Evolutionary conservation across 2,113 vertebrate species (phyloP), one percentile per base, ranked within the genome.

Genomic region (Crotalus viridis): DNA sequence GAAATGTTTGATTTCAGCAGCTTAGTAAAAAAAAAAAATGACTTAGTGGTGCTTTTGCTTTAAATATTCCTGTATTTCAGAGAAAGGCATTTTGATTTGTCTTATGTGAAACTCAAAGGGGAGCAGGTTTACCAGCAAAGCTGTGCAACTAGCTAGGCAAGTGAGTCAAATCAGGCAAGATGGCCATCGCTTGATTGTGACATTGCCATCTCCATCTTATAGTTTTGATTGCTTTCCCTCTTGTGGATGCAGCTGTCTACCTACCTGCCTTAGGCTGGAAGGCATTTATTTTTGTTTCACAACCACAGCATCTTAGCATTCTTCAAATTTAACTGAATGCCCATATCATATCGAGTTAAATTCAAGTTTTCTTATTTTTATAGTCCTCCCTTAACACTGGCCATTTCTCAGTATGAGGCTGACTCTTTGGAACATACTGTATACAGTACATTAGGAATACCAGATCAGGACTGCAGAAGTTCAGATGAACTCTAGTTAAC

Each of bases 351-450:
- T n/a, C 39, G 90, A 89, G 55, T 61, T 48, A 93, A 86, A 90
- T 86, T 52, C 88, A 93, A 52, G 43, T 52, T 89, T 93, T 48
- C 43, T 85, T 89, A n/a, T 86, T 56, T 93, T 90, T 56, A 90
- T 39, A 93, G 28, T 46, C 12, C 8, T 74, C 43, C 87, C 81
- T 28, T 39, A 86, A 56, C 55, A 21, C 21, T 56, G 51, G 39
- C 33, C 61, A 81, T 93, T 12, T 90, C 89, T 86, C 22, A 13
- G 39, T 90, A 57, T 61, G 46, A 33, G 55, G 7, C 92, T 57
- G 69, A 85, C 88, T 90, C 55, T 86, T 90, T 52, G 28, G 74
- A 86, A 52, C 46, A 39, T 55, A 51, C 48, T 51, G 48, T 9
- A 26, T 74, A 33, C 3, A 43, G 43, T 3, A 43, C 0, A 39